phyloP scores from a whole-genome alignment of 1,140 invertebrate species.

The Heterodera schachtii region DNA sequence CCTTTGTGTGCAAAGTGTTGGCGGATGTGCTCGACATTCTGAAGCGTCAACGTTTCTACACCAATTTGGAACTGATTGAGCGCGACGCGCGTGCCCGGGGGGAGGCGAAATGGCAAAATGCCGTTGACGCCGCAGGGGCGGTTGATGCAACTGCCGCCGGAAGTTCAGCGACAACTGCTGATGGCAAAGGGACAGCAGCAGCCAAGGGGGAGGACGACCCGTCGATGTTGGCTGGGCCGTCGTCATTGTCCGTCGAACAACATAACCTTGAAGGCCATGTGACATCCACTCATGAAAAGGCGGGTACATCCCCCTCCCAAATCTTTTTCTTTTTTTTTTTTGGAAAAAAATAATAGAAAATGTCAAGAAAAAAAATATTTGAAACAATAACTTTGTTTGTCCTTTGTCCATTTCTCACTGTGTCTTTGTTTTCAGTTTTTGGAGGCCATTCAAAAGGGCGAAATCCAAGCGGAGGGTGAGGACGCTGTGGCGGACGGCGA shows the following conservation, averaged over 20 bases:
- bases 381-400: background rate
- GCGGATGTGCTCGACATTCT: background rate
- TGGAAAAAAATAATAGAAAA: too few relatives aligned
- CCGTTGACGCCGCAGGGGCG: too few relatives aligned
- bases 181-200: too few relatives aligned
- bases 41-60: background rate
- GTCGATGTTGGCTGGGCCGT: too few relatives aligned
- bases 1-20: background rate
- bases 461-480: background rate
- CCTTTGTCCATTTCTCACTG: background rate
- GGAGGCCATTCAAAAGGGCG: constrained; percentile 3
- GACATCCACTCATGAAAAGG: background rate
- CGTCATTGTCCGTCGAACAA: too few relatives aligned
- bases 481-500: background rate
- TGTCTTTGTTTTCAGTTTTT: background rate
- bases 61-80: background rate
- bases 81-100: background rate
- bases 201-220: too few relatives aligned
- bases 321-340: too few relatives aligned
- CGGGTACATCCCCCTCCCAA: too few relatives aligned
- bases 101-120: background rate
- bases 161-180: too few relatives aligned
- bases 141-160: too few relatives aligned
- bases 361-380: background rate
- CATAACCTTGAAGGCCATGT: too few relatives aligned